Conservation (phyloP, 2,113 vertebrate genomes). For the Macaca fascicularis region T2T-MFA8v1.1 NC_088394.1:76388501-76389000, state of each 20-base stretch:
- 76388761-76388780: background rate
- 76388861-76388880: too few species aligned
- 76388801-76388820: background rate
- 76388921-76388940: too few species aligned
- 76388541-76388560: conserved; percentile 16
- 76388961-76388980: too few species aligned
- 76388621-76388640: background rate
- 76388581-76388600: background rate
- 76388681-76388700: background rate
- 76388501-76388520: background rate
- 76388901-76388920: too few species aligned
- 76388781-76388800: background rate
- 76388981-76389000: too few species aligned
- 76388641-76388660: background rate
- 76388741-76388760: background rate
- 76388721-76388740: background rate
- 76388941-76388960: too few species aligned
- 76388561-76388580: background rate
- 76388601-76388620: background rate
- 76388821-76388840: background rate
- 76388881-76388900: too few species aligned
- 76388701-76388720: conserved; percentile 26
- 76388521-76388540: background rate
- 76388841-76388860: too few species aligned
- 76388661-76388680: background rate